Evolutionary conservation across 2,113 vertebrate genomes (phyloP), one percentile per base, ranked within the genome.

Genomic region (Sitta europaea): DNA sequence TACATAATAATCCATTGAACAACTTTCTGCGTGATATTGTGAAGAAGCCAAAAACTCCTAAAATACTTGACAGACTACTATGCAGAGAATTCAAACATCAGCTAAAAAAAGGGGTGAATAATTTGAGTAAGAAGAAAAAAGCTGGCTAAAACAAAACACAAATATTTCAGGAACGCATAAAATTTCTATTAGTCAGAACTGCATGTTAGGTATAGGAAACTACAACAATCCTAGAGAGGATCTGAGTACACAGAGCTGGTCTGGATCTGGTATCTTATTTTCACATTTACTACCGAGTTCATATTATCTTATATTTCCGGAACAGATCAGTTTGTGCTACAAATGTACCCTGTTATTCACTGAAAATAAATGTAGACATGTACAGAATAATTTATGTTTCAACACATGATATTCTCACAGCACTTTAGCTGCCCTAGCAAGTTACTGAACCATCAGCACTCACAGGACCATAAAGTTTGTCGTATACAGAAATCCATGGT

Each of bases 101-200:
- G 11, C 22, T 67, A 68, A n/a, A 33, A 75, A 93, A 82, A 68
- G 6, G 4, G 2, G 6, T 38, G 29, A 80, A 71, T n/a, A 53
- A 12, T 8, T 23, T 51, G 28, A 74, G 40, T 72, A 93, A 65
- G 33, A 27, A 71, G 25, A 65, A 1, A 51, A 75, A 88, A 77
- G 1, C 16, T 47, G 12, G 16, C 3, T 78, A 55, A 86, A 87
- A 38, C 9, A 14, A 73, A 89, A 23, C 0, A 0, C 5, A 47
- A 1, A 11, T 68, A 78, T 85, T 78, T 55, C 36, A 55, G 36
- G 21, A 82, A 14, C 12, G 36, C 8, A 16, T 1, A 40, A 25
- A 57, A 43, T 57, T 88, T 76, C 42, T 57, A 54, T 23, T 38
- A 50, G n/a, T 40, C 62, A 65, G 66, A 94, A 50, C 7, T 73